A percentile compares a stretch with the other conserved stretches of the same genome.
Conservation (phyloP, 2,888 invertebrate genomes). For the Gryllus longicercus region DNA sequence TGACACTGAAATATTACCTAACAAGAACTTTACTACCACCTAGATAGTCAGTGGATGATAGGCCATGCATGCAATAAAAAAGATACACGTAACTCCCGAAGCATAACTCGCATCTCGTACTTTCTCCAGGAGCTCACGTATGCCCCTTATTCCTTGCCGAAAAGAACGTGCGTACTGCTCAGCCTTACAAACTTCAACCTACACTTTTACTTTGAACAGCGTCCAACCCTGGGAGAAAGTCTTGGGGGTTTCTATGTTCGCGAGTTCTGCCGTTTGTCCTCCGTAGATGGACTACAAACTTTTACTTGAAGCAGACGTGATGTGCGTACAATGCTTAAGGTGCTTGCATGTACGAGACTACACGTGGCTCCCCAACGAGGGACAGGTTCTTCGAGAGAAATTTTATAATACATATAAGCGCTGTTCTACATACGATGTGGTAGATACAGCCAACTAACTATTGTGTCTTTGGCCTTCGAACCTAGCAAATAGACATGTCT, state of each 20-base stretch:
- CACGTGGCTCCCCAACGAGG: not conserved
- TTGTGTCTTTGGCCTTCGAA: too few species aligned
- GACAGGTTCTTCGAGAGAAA: not conserved
- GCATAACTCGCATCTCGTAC: not conserved
- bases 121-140: not conserved
- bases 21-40: too few species aligned
- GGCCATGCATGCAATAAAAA: too few species aligned
- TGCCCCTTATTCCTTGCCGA: not conserved
- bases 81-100: too few species aligned
- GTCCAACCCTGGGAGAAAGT: not conserved
- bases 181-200: not conserved
- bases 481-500: too few species aligned
- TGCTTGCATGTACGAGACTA: not conserved
- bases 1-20: too few species aligned
- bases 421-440: not conserved
- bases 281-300: slow-evolving; percentile 1
- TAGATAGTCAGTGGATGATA: too few species aligned
- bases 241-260: not conserved
- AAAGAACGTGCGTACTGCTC: not conserved
- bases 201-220: slow-evolving; percentile 5
- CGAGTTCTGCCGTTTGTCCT: slow-evolving; percentile 11
- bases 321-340: not conserved
- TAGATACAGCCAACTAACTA: too few species aligned
- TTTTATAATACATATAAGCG: not conserved
- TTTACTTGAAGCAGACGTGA: slow-evolving; percentile 17